Evolutionary conservation across 2,797 vertebrate genomes (phyloP), one percentile per base, ranked within the genome.

Genomic region (Diceros bicornis): DNA sequence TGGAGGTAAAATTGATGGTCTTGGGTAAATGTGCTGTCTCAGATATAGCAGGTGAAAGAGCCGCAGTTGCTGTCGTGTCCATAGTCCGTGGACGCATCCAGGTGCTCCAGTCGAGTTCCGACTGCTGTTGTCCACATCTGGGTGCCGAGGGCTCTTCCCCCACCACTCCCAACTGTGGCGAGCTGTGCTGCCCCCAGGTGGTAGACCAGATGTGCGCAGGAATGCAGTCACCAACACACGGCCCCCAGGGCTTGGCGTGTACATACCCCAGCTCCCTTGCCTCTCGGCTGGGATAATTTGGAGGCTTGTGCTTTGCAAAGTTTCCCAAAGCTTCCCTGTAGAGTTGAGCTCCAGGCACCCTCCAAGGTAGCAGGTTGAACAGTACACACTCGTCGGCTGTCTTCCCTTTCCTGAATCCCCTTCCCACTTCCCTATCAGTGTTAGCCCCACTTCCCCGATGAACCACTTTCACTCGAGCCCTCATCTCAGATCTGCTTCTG

Each of bases 1-100:
- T 27, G 50, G 34, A 37, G 17, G 41, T n/a, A 59, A 72, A 57
- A 23, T 0, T 0, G 18, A 75, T 8, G 21, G 61, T 64, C 27
- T 92, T 20, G 20, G 21, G 34, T 23, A 23, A 59, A 32, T 10
- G 34, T 32, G 5, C 66, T 47, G 0, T 69, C n/a, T 68, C 44
- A 0, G 2, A 1, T 12, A 37, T 0, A 37, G 55, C 62, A 84
- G 21, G 13, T 41, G 2, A 9, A 23, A 13, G 0, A 57, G 64
- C 5, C 11, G 0, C 1, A 9, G 34, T 50, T n/a, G 0, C 52
- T 27, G 11, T 25, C 64, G 11, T 25, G 17, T 47, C 32, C 27
- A 0, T 37, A 14, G 2, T n/a, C 14, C 25, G 0, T 6, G 52
- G 50, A n/a, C 75, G 32, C 61, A 69, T 41, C 69, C 4, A 7